These are phyloP conservation scores for Melanotus villosus DNA, from an alignment of 2,888 invertebrate species.

Conservation along the genomic window DNA sequence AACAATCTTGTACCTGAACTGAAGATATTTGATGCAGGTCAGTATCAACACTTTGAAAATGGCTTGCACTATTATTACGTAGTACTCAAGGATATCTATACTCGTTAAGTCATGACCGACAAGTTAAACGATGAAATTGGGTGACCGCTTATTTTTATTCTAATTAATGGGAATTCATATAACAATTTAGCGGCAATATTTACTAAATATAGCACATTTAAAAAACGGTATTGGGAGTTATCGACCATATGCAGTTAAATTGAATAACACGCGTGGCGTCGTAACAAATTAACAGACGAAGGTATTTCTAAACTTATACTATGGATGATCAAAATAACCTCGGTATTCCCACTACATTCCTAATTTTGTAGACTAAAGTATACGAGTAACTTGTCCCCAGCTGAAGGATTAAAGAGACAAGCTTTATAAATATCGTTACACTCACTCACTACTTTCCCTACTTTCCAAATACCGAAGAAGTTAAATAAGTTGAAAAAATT, in stretches of 20 bases:
- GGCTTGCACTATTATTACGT: background rate
- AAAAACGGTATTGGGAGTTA: background rate
- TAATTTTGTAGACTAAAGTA: conserved; percentile 34
- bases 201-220: too few relatives aligned
- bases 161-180: too few relatives aligned
- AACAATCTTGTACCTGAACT: conserved; percentile 60
- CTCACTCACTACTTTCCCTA: conserved; percentile 23
- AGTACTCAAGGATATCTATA: too few relatives aligned
- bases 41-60: conserved; percentile 43
- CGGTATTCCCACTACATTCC: conserved; percentile 39
- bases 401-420: background rate
- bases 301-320: conserved; percentile 51
- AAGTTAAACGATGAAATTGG: too few relatives aligned
- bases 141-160: too few relatives aligned
- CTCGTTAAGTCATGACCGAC: too few relatives aligned
- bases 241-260: conserved; percentile 24
- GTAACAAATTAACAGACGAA: conserved; percentile 38
- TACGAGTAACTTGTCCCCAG: conserved; percentile 28
- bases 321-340: conserved; percentile 50
- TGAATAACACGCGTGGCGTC: conserved; percentile 32
- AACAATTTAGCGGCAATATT: too few relatives aligned
- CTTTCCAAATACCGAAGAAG: conserved; percentile 16
- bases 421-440: conserved; percentile 7
- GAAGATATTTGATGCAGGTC: conserved; percentile 63
- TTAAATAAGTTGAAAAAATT: conserved; percentile 3